Evolutionary conservation across 2,888 invertebrate genomes (phyloP).

Genomic region (Drosophila dives): DNA sequence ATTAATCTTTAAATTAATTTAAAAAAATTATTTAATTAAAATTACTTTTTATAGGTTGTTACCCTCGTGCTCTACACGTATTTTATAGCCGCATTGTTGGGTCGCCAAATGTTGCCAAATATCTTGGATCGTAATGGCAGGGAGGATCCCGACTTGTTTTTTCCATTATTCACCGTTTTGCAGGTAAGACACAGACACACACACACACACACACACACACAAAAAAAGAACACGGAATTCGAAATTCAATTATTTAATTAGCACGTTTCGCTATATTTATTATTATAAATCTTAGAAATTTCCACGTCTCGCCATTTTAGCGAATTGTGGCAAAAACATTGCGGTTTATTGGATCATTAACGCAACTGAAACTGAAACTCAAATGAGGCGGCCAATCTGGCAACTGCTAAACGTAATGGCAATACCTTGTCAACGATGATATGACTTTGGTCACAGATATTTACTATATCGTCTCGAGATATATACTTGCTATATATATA

Average conservation of each 20-base stretch:
- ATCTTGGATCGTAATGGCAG: constrained; percentile 85
- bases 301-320: constrained; percentile 66
- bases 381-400: constrained; percentile 35
- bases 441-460: constrained; percentile 42
- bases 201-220: not conserved
- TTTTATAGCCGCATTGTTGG: constrained; percentile 94
- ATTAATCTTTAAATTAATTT: constrained; percentile 12
- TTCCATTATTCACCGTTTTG: constrained; percentile 95
- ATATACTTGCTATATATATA: constrained; percentile 13
- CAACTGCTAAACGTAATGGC: constrained; percentile 51
- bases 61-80: constrained; percentile 96
- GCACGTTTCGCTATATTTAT: constrained; percentile 62
- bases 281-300: constrained; percentile 55
- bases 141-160: constrained; percentile 92
- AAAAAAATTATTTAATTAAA: constrained; percentile 13
- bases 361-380: constrained; percentile 52
- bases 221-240: constrained; percentile 17
- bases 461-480: constrained; percentile 11
- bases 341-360: constrained; percentile 67
- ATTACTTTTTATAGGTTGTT: constrained; percentile 89
- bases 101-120: constrained; percentile 91
- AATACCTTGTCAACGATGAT: constrained; percentile 54
- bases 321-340: constrained; percentile 32
- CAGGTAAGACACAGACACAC: constrained; percentile 87
- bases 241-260: constrained; percentile 48